These are phyloP conservation scores for Rhizomys pruinosus DNA, from an alignment of 2,113 vertebrate genomes.

Conservation along the genomic window DNA sequence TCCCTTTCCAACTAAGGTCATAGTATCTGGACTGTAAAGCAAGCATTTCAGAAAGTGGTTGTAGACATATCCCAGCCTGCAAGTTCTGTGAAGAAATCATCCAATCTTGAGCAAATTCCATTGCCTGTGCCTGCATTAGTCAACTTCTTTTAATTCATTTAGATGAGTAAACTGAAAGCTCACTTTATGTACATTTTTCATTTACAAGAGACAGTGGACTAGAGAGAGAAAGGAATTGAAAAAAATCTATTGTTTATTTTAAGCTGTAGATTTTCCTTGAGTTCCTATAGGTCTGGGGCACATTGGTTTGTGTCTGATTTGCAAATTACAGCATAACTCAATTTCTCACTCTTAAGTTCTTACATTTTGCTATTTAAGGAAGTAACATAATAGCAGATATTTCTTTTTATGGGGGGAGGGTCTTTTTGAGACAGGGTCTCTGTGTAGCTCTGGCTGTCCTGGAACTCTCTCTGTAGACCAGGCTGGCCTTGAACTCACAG, in stretches of 20 bases:
- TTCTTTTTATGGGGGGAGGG: no score
- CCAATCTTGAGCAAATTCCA: not conserved
- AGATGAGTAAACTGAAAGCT: not conserved
- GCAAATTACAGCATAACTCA: not conserved
- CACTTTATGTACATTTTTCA: not conserved
- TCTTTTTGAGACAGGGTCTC: no score
- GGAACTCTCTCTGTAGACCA: no score
- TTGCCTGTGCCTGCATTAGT: not conserved
- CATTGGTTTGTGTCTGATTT: not conserved
- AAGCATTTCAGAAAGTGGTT: constrained; percentile 64
- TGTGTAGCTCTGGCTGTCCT: no score
- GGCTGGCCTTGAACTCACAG: no score
- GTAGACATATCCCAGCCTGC: constrained; percentile 41
- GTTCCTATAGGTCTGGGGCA: not conserved
- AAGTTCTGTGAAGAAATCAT: constrained; percentile 33
- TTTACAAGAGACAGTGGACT: not conserved
- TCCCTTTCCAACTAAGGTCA: constrained; percentile 49
- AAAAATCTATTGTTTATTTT: not conserved
- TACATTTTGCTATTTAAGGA: not conserved
- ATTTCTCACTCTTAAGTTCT: not conserved
- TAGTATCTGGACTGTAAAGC: not conserved
- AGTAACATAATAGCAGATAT: not conserved
- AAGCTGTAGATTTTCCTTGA: not conserved
- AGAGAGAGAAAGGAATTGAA: not conserved
- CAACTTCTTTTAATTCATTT: not conserved